phyloP scores from a whole-genome alignment of 2,113 vertebrate genomes.

The Ovibos moschatus region DNA sequence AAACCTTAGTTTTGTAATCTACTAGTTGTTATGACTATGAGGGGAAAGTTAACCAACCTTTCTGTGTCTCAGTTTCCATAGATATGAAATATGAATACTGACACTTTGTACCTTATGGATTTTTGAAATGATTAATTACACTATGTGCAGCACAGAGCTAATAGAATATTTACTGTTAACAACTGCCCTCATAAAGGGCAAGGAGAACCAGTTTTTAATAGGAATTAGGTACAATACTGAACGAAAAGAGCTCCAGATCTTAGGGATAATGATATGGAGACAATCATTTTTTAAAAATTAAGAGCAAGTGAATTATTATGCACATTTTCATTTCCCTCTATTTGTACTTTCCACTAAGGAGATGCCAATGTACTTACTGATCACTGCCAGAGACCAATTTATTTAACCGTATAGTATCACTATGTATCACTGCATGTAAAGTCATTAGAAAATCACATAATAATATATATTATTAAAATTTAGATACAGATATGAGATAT shows the following conservation, averaged over 20 bases:
- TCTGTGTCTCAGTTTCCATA: slow-evolving; percentile 2
- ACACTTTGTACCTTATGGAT: background rate
- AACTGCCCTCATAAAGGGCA: background rate
- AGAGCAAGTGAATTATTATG: slow-evolving; percentile 23
- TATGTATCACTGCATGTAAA: background rate
- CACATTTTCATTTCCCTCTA: background rate
- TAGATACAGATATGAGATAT: background rate
- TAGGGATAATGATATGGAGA: background rate
- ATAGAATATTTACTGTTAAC: background rate
- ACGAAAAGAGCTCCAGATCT: background rate
- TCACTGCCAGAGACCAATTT: slow-evolving; percentile 18
- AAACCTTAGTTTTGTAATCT: background rate
- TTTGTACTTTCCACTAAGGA: background rate
- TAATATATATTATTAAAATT: background rate
- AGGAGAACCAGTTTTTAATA: background rate
- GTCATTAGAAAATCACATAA: background rate
- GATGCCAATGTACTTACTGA: background rate
- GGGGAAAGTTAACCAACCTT: background rate
- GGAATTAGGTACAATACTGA: background rate
- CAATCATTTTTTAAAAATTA: slow-evolving; percentile 13
- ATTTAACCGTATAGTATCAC: background rate
- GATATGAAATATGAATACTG: background rate
- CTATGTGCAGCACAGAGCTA: background rate
- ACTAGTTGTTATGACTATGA: background rate
- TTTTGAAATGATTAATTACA: background rate